Percentiles rank a stretch among this genome's conserved stretches.
Evolutionary conservation across 2,797 vertebrate genomes (phyloP).

Genomic region (Leuciscus waleckii): DNA sequence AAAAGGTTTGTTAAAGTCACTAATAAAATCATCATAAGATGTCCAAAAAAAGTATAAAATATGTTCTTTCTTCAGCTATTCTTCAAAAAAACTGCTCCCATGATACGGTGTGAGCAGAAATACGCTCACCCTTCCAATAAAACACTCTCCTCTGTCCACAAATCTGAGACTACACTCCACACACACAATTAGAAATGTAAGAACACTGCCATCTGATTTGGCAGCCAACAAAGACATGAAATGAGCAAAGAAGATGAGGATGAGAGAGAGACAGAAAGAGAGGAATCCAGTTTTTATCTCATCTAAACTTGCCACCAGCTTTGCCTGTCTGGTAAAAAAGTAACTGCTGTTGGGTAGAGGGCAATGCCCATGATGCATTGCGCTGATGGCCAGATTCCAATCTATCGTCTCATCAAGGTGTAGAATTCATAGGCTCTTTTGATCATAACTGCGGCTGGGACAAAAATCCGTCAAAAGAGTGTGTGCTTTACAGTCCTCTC

Average conservation of each 20-base stretch:
- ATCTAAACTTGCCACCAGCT: constrained; percentile 9
- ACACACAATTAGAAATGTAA: background rate
- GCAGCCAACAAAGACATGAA: constrained; percentile 4
- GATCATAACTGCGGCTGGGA: constrained; percentile 74
- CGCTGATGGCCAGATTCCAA: constrained; percentile 63
- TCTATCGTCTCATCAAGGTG: constrained; percentile 74
- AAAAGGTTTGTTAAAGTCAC: background rate
- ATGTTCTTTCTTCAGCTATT: constrained; percentile 70
- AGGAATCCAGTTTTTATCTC: constrained; percentile 1
- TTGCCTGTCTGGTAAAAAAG: constrained; percentile 10
- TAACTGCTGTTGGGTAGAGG: constrained; percentile 70
- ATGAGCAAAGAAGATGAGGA: background rate
- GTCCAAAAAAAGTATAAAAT: background rate
- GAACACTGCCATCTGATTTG: constrained; percentile 14
- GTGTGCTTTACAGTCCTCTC: constrained; percentile 13
- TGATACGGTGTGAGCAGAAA: constrained; percentile 36
- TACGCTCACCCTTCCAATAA: background rate
- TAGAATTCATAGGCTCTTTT: constrained; percentile 69
- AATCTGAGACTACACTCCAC: constrained; percentile 35
- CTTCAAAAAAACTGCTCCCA: constrained; percentile 22
- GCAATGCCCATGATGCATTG: constrained; percentile 73
- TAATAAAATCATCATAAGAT: constrained; percentile 63
- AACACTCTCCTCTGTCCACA: constrained; percentile 26
- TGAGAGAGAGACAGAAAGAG: background rate
- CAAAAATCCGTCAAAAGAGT: constrained; percentile 72